A percentile compares a stretch with the other conserved stretches of the same genome.
These are phyloP conservation scores for Zoanthus solanderi DNA, from an alignment of 92 coral and sea anemone species.

Conservation along the genomic window DNA sequence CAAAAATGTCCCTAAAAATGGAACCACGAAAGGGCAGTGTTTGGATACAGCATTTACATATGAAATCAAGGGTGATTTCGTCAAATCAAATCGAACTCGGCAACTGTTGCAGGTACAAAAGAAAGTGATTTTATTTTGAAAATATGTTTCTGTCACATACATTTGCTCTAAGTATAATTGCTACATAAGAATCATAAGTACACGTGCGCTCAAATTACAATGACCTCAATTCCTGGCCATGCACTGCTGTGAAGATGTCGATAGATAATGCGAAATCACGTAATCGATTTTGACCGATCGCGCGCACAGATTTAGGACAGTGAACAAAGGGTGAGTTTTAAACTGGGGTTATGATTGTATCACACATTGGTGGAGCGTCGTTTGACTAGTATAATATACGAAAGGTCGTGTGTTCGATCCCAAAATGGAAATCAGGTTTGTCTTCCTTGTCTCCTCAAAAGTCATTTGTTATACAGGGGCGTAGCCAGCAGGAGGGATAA, in stretches of 20 bases:
- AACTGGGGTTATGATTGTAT: no score
- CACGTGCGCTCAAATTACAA: neutral
- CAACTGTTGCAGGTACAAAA: constrained; percentile 15
- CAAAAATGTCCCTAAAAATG: constrained; percentile 12
- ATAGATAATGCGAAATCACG: no score
- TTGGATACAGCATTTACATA: neutral
- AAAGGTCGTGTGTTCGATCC: no score
- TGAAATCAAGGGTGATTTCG: neutral
- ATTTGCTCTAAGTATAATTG: constrained; percentile 8
- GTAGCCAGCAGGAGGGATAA: no score
- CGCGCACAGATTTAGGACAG: no score
- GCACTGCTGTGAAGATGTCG: neutral
- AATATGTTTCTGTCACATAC: neutral
- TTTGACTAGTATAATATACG: no score
- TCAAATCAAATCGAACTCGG: constrained; percentile 10
- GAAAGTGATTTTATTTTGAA: neutral
- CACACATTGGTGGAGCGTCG: no score
- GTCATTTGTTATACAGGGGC: no score
- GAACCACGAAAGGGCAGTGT: constrained; percentile 1
- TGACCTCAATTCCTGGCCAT: neutral
- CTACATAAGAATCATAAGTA: neutral
- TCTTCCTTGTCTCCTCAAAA: no score
- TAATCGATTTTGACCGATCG: no score
- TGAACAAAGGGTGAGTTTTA: no score
- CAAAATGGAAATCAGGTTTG: no score